These are phyloP conservation scores for Alauda arvensis DNA, from an alignment of 2,797 vertebrate species.

Conservation along the genomic window DNA sequence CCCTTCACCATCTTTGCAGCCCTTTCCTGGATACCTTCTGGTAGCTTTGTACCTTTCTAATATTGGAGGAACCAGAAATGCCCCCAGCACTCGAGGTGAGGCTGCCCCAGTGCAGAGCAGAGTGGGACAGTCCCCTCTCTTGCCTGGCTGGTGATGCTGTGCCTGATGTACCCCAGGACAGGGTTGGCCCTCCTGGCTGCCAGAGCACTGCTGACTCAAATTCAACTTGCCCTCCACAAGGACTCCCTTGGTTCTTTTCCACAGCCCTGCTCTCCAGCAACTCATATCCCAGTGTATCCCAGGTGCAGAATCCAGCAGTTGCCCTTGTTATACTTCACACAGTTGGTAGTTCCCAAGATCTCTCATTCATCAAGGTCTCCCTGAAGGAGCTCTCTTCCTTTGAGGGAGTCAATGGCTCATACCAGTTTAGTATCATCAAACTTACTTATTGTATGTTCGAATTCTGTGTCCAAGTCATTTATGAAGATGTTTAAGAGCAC, in stretches of 20 bases:
- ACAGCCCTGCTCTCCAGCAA: rapidly evolving
- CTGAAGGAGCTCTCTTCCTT: neutral
- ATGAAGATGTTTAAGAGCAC: neutral
- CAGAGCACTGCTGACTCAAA: neutral
- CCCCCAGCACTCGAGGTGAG: neutral
- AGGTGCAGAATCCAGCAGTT: neutral
- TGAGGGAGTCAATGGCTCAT: neutral
- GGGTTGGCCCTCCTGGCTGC: neutral
- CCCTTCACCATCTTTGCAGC: too few species aligned
- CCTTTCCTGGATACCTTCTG: too few species aligned
- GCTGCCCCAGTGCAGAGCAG: neutral
- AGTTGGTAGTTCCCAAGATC: neutral
- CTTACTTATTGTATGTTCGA: neutral
- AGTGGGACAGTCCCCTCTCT: neutral
- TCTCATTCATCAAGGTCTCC: neutral
- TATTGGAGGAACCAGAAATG: neutral
- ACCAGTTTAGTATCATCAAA: neutral
- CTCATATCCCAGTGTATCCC: neutral
- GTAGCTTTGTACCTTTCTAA: too few species aligned
- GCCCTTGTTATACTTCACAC: neutral
- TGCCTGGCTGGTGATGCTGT: rapidly evolving
- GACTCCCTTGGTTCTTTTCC: neutral
- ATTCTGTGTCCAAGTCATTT: neutral
- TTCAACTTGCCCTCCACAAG: neutral
- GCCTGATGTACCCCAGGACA: neutral